phyloP scores from a whole-genome alignment of 35 echinoderm and acorn worm genomes.

The Anneissia japonica region DNA sequence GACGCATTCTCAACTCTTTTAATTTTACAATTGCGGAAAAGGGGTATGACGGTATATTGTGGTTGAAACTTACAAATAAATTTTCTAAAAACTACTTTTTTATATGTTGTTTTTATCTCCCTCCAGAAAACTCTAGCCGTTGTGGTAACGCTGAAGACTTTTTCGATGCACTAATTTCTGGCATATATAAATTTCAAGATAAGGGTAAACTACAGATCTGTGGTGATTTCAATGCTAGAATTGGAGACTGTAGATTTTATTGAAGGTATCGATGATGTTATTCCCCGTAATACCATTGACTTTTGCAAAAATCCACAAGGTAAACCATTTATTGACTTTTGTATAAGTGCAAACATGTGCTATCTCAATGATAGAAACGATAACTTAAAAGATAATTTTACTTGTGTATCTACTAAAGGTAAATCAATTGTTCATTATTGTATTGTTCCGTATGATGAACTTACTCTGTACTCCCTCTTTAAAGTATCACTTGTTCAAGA shows the following conservation, averaged over 20 bases:
- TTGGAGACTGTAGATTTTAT: too few relatives aligned
- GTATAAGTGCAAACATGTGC: not conserved
- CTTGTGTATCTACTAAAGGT: not conserved
- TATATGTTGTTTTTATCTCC: slow-evolving; percentile 1
- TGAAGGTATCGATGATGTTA: not conserved
- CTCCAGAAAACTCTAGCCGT: slow-evolving; percentile 9
- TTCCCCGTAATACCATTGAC: not conserved
- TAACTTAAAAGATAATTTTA: not conserved
- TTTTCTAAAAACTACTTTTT: not conserved
- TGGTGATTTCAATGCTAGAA: too few relatives aligned
- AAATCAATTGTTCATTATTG: slow-evolving; percentile 1
- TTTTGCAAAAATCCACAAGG: not conserved
- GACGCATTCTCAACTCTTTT: not conserved
- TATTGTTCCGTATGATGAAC: slow-evolving; percentile 4
- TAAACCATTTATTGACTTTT: slow-evolving; percentile 6
- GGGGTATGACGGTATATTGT: not conserved
- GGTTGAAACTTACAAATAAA: not conserved
- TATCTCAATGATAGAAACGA: too few relatives aligned
- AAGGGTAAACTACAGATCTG: not conserved
- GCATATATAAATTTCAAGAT: slow-evolving; percentile 4
- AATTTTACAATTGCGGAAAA: not conserved
- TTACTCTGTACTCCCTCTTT: too few relatives aligned
- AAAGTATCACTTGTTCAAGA: too few relatives aligned
- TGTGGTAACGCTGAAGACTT: not conserved
- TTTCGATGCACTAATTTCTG: slow-evolving; percentile 13